Conservation (phyloP, 2,888 invertebrate species). For the Microplitis manilae region DNA sequence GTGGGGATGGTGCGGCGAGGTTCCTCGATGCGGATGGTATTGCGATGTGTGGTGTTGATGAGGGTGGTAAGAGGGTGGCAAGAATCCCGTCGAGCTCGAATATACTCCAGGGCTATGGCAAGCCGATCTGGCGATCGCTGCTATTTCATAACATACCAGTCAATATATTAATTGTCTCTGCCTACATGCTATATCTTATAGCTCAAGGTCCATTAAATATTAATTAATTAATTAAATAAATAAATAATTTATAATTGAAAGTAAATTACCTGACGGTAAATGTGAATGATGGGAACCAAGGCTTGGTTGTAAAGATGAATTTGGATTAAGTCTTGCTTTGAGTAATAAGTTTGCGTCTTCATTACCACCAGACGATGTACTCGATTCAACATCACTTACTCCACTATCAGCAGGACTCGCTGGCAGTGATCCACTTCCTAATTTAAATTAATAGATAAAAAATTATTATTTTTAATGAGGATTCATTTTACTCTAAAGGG, state of each 20-base stretch:
- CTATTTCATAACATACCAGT: conserved; percentile 21
- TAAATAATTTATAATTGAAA: not conserved
- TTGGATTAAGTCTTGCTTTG: conserved; percentile 89
- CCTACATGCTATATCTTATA: no score
- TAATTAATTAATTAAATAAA: not conserved
- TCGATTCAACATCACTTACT: conserved; percentile 96
- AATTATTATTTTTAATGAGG: conserved; percentile 1
- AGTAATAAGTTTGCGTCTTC: conserved; percentile 74
- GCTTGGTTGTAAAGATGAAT: conserved; percentile 69
- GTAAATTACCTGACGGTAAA: conserved; percentile 64
- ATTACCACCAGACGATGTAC: conserved; percentile 81
- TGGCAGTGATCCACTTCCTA: conserved; percentile 86
- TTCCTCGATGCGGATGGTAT: conserved; percentile 68
- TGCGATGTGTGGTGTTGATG: conserved; percentile 68
- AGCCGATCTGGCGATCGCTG: conserved; percentile 67
- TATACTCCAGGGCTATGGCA: conserved; percentile 70
- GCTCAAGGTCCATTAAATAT: not conserved
- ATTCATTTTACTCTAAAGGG: no score
- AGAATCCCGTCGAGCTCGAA: conserved; percentile 65
- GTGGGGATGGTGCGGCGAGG: conserved; percentile 67
- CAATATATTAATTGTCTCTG: conserved; percentile 18
- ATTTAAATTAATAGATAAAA: conserved; percentile 19
- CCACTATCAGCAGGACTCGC: conserved; percentile 98
- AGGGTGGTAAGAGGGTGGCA: conserved; percentile 67
- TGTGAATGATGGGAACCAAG: conserved; percentile 69